Conservation (phyloP, 2,888 invertebrate species). For the Odontothrips loti region DNA sequence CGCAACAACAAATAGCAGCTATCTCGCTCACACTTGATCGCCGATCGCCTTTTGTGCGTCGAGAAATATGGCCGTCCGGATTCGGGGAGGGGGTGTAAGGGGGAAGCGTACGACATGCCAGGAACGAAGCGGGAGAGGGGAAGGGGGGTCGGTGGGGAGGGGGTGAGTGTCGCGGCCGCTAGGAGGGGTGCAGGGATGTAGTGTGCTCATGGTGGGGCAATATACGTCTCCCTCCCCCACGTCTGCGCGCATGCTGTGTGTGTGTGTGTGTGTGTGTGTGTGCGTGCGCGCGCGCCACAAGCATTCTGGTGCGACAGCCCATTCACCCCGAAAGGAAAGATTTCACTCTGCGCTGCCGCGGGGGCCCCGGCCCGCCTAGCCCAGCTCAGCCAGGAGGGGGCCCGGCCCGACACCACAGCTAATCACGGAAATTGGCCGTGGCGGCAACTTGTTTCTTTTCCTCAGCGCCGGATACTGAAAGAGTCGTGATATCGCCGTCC, state of each 20-base stretch:
- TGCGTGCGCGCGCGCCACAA: too few relatives aligned
- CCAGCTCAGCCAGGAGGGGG: too few relatives aligned
- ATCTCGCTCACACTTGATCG: slow-evolving; percentile 24
- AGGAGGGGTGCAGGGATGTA: too few relatives aligned
- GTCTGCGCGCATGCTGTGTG: too few relatives aligned
- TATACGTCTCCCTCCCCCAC: too few relatives aligned
- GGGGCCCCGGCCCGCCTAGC: neutral
- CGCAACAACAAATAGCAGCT: slow-evolving; percentile 23
- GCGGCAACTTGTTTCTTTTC: too few relatives aligned
- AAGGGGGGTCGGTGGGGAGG: neutral
- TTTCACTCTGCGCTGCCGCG: neutral
- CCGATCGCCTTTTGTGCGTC: slow-evolving; percentile 19
- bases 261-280: too few relatives aligned
- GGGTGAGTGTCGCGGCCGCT: neutral
- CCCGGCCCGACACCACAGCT: too few relatives aligned
- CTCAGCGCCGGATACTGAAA: too few relatives aligned
- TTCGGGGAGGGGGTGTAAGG: neutral
- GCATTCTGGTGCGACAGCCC: neutral
- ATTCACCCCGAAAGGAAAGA: neutral
- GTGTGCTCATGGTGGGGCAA: too few relatives aligned
- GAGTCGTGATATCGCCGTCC: too few relatives aligned
- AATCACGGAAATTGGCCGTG: too few relatives aligned
- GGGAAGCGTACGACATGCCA: neutral
- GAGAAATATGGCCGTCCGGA: neutral
- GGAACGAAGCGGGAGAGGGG: neutral